Evolutionary conservation across 2,797 vertebrate species (phyloP).

Genomic region (Bothrops alternatus): DNA sequence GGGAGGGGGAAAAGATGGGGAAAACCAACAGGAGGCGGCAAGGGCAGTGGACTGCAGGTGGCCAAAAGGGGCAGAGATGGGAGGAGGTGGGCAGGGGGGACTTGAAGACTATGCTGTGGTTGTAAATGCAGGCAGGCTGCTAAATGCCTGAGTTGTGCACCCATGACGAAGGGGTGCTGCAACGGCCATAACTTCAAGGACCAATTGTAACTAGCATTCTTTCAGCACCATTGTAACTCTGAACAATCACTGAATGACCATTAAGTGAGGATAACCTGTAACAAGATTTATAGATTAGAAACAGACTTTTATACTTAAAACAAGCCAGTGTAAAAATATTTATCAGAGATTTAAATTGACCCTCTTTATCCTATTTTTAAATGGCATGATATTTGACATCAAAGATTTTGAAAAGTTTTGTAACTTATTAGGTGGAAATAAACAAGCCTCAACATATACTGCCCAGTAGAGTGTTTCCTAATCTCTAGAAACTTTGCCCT

Average conservation of each 20-base stretch:
- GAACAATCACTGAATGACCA: background rate
- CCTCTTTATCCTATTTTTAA: conserved; percentile 18
- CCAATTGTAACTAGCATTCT: background rate
- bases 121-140: background rate
- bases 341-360: conserved; percentile 17
- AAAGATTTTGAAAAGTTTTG: background rate
- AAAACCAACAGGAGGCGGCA: background rate
- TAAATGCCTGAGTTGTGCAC: background rate
- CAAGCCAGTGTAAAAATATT: conserved; percentile 11
- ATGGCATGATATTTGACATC: background rate
- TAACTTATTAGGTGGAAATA: background rate
- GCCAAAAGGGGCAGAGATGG: background rate
- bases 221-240: background rate
- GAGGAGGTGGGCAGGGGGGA: background rate
- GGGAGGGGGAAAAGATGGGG: background rate
- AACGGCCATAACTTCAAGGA: background rate
- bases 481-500: background rate
- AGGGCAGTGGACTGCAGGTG: background rate
- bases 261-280: background rate
- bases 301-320: background rate
- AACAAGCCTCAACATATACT: background rate
- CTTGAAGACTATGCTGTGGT: background rate
- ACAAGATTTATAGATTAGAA: background rate
- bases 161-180: background rate
- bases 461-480: background rate